Conservation (phyloP, 2,113 vertebrate species). For the Phalacrocorax aristotelis region DNA sequence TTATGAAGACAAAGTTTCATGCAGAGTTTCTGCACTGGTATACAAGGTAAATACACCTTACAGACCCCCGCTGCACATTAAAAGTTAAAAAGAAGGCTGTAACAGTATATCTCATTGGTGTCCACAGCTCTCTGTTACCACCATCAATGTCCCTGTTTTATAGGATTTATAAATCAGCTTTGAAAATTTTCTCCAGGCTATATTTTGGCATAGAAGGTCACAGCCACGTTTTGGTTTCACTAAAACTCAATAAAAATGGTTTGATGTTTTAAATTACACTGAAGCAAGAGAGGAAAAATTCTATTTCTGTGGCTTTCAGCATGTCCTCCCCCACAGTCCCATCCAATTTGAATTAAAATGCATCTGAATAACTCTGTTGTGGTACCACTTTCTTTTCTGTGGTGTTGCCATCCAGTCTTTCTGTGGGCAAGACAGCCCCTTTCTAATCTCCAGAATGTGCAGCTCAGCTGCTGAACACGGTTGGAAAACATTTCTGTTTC, state of each 20-base stretch:
- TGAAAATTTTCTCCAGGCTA: constrained; percentile 30
- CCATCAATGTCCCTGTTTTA: neutral
- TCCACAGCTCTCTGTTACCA: neutral
- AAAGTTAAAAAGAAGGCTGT: neutral
- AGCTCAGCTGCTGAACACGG: constrained; percentile 9
- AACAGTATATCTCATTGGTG: neutral
- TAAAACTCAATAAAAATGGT: constrained; percentile 53
- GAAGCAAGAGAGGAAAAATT: constrained; percentile 36
- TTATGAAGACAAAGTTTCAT: neutral
- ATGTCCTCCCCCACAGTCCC: neutral
- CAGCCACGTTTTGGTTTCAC: constrained; percentile 38
- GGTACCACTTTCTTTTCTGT: constrained; percentile 26
- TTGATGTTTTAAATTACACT: constrained; percentile 63
- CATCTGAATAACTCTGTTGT: neutral
- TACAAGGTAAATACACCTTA: neutral
- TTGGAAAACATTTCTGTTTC: neutral
- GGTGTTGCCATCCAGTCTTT: constrained; percentile 26
- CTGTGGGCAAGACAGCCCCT: neutral
- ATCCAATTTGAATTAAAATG: constrained; percentile 55
- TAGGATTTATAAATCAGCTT: constrained; percentile 18
- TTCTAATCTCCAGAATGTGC: constrained; percentile 17
- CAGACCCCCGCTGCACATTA: neutral
- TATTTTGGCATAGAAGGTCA: constrained; percentile 39
- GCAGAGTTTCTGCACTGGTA: neutral
- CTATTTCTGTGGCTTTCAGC: constrained; percentile 38